These are phyloP conservation scores for Escarpia spicata DNA, from an alignment of 2,888 invertebrate species.

Conservation along the genomic window DNA sequence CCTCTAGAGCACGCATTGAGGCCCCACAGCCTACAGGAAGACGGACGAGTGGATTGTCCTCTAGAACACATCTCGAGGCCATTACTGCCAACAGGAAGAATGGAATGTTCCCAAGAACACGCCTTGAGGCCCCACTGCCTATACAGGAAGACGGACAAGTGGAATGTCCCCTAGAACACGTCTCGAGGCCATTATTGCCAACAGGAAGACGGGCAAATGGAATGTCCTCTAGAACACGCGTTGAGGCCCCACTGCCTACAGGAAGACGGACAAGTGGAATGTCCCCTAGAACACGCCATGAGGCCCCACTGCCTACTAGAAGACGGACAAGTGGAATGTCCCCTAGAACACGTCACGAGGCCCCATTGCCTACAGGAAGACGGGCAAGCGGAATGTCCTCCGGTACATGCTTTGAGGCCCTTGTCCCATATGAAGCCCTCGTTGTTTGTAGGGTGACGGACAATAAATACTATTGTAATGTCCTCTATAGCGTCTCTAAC, in stretches of 20 bases:
- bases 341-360: constrained; percentile 52
- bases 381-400: constrained; percentile 44
- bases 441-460: no score
- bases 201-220: background rate
- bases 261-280: constrained; percentile 61
- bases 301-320: constrained; percentile 48
- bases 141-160: constrained; percentile 56
- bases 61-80: constrained; percentile 53
- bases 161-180: constrained; percentile 51
- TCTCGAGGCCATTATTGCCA: constrained; percentile 55
- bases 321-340: constrained; percentile 56
- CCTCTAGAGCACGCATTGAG: constrained; percentile 45
- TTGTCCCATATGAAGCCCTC: no score
- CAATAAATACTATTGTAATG: no score
- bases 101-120: constrained; percentile 53
- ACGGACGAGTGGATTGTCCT: background rate
- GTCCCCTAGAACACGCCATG: constrained; percentile 48
- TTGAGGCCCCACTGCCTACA: constrained; percentile 53
- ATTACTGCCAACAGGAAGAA: constrained; percentile 51
- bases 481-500: no score
- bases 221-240: constrained; percentile 46
- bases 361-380: constrained; percentile 45
- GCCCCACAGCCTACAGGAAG: background rate
- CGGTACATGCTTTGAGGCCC: no score
- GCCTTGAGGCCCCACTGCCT: background rate